Evolutionary conservation across 2,113 vertebrate genomes (phyloP).

Genomic region (Casuarius casuarius): DNA sequence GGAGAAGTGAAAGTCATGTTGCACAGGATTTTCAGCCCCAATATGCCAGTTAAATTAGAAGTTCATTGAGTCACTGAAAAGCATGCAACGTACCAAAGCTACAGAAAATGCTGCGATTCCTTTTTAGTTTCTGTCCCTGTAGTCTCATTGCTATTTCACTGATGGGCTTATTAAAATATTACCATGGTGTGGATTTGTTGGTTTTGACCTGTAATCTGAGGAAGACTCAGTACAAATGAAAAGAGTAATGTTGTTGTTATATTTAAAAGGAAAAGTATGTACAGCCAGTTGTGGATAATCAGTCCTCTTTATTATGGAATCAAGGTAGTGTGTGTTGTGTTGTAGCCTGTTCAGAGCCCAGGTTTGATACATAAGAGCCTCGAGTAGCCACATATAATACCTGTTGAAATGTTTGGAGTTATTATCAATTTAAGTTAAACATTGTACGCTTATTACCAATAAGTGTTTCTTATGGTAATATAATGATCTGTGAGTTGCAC

Average conservation of each 20-base stretch:
- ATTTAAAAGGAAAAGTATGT: not conserved
- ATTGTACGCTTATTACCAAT: not conserved
- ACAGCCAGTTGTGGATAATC: not conserved
- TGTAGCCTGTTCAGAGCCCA: not conserved
- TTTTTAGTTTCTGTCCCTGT: not conserved
- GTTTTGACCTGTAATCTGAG: not conserved
- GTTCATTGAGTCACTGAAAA: not conserved
- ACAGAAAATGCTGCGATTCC: not conserved
- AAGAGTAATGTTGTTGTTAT: not conserved
- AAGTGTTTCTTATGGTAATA: not conserved
- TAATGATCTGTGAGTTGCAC: not conserved
- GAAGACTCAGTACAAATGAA: not conserved
- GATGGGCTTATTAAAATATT: not conserved
- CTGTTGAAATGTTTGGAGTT: not conserved
- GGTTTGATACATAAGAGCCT: not conserved
- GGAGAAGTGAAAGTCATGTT: not conserved
- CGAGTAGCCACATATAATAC: not conserved
- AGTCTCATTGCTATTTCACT: not conserved
- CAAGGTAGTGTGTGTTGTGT: rapidly evolving
- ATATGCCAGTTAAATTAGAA: not conserved
- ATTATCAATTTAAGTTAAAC: not conserved
- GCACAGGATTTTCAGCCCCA: not conserved
- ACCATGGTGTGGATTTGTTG: rapidly evolving
- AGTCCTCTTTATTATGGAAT: not conserved
- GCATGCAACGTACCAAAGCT: not conserved